A percentile compares a stretch with the other conserved stretches of the same genome.
These are phyloP conservation scores for Semicossyphus pulcher DNA, from an alignment of 2,113 vertebrate species.

Conservation along the genomic window DNA sequence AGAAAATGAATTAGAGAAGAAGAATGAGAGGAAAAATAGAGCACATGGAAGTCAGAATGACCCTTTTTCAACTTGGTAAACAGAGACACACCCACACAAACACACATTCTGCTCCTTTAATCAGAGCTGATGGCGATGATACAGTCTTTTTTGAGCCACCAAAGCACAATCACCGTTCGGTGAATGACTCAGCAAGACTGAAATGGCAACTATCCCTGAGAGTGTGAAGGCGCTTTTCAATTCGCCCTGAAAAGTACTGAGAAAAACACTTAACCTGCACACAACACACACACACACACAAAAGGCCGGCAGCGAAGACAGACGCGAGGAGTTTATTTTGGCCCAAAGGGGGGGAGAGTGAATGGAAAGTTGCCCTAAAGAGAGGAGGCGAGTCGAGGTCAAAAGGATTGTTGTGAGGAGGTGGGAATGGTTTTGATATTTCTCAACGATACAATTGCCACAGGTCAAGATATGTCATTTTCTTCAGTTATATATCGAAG, in stretches of 20 bases:
- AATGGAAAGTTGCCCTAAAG: slow-evolving; percentile 51
- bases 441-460: slow-evolving; percentile 16
- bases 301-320: slow-evolving; percentile 44
- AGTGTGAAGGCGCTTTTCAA: slow-evolving; percentile 73
- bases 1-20: not conserved
- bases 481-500: not conserved
- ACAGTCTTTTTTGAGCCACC: slow-evolving; percentile 20
- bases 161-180: slow-evolving; percentile 59
- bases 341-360: slow-evolving; percentile 48
- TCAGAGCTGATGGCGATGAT: slow-evolving; percentile 44
- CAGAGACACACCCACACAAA: not conserved
- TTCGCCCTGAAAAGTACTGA: slow-evolving; percentile 64
- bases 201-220: slow-evolving; percentile 69
- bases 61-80: slow-evolving; percentile 13
- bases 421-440: slow-evolving; percentile 32
- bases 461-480: slow-evolving; percentile 28
- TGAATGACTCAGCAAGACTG: slow-evolving; percentile 64
- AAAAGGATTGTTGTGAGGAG: slow-evolving; percentile 42
- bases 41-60: not conserved
- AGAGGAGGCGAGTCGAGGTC: slow-evolving; percentile 50
- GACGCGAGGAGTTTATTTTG: slow-evolving; percentile 52
- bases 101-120: slow-evolving; percentile 30
- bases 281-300: slow-evolving; percentile 52
- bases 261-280: slow-evolving; percentile 77
- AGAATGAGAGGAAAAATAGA: not conserved